phyloP scores from a whole-genome alignment of 1,140 invertebrate genomes.

The Atta colombica region DNA sequence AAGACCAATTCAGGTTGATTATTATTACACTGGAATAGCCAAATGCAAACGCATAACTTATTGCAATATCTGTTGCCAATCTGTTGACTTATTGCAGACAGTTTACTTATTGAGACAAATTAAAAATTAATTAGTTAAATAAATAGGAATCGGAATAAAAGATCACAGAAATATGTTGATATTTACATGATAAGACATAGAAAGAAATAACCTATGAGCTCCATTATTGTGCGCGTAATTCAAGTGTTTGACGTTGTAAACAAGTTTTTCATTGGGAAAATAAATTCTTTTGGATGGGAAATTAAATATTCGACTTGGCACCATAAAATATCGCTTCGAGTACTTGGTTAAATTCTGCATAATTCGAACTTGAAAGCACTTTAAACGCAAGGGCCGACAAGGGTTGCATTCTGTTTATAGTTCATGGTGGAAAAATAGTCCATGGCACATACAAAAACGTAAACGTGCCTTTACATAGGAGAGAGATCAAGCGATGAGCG shows the following conservation, averaged over 20 bases:
- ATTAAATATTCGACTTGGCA: slow-evolving; percentile 21
- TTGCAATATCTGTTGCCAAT: no score
- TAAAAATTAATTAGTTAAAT: not conserved
- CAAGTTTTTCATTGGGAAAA: not conserved
- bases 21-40: no score
- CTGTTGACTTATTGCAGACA: no score
- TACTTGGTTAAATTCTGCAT: slow-evolving; percentile 80
- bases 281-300: slow-evolving; percentile 28
- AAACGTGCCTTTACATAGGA: no score
- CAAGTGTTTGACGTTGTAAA: not conserved
- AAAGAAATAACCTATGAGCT: slow-evolving; percentile 59
- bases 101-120: not conserved
- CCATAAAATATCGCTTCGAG: slow-evolving; percentile 58
- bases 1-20: no score
- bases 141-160: not conserved
- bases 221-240: slow-evolving; percentile 41
- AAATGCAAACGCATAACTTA: no score
- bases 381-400: no score
- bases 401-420: no score
- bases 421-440: no score
- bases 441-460: not conserved
- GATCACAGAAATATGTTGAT: slow-evolving; percentile 14
- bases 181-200: slow-evolving; percentile 68
- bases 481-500: no score
- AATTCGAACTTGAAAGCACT: slow-evolving; percentile 21